Evolutionary conservation across 2,888 invertebrate species (phyloP), one percentile per base, ranked within the genome.

Genomic region (Formica aserva): DNA sequence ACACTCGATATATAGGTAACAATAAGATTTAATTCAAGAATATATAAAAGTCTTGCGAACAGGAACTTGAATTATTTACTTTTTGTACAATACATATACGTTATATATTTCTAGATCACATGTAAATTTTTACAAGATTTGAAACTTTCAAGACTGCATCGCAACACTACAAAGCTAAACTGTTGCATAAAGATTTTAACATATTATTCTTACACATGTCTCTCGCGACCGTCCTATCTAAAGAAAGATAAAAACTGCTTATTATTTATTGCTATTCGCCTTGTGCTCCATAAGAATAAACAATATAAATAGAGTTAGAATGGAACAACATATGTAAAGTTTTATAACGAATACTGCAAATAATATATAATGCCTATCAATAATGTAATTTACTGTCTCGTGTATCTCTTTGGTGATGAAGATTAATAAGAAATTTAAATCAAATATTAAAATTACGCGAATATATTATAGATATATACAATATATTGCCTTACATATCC

Each of bases 11-110:
- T 78, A 81, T 38, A 29, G 66, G 1, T 63, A 82, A 74, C 65
- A 67, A 74, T 26, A 60, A 72, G 22, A 69, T 75, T 74, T 62
- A 55, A 77, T 67, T 67, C 9, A 81, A 65, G 35, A n/a, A 84
- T 63, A n/a, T 84, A 66, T 66, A 57, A 74, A 38, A 67, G 57
- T 82, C 77, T 63, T 69, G 55, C 32, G 57, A 77, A 77, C 67
- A 85, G 62, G 74, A 88, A 82, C 82, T 76, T 60, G 32, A 22
- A 77, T 8, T n/a, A 67, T 84, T 72, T 80, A 52, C 32, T 66
- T 32, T 63, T 69, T 29, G 65, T 81, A 81, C 69, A 52, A 52
- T 32, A 29, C 29, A 69, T 26, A 41, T 29, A 67, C n/a, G 57
- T 32, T 29, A 13, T 57, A 52, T 35, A 45, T 60, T 22, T 29